These are phyloP conservation scores for Peromyscus melanophrys DNA, from an alignment of 2,797 vertebrate genomes.

Conservation along the genomic window DNA sequence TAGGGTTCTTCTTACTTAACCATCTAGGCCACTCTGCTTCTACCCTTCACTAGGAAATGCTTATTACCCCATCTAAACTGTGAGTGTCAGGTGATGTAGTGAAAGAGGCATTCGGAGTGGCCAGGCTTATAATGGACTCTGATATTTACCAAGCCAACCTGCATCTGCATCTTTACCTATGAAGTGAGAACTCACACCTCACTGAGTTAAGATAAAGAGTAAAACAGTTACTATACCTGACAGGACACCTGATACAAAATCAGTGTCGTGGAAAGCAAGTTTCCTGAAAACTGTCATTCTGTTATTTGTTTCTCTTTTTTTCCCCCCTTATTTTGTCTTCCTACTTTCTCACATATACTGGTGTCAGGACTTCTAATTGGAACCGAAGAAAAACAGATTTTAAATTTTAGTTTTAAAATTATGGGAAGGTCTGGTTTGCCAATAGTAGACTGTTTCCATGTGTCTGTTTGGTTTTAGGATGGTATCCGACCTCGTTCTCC, in stretches of 20 bases:
- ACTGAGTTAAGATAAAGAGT: not conserved
- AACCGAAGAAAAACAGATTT: conserved; percentile 44
- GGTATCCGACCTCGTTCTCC: conserved; percentile 75
- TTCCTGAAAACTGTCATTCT: not conserved
- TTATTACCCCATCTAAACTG: not conserved
- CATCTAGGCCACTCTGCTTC: not conserved
- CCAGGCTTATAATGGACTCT: not conserved
- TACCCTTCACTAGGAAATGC: not conserved
- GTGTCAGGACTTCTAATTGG: not conserved
- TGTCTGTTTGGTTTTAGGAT: conserved; percentile 78
- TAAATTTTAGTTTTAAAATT: conserved; percentile 49
- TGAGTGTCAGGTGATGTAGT: not conserved
- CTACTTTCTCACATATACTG: not conserved
- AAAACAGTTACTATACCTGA: not conserved
- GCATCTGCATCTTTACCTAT: conserved; percentile 47
- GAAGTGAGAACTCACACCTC: conserved; percentile 41
- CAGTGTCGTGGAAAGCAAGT: not conserved
- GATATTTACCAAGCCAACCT: conserved; percentile 27
- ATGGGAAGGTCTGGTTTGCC: conserved; percentile 52
- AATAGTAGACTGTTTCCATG: conserved; percentile 52
- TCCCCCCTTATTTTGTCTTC: not conserved
- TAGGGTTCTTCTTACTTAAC: conserved; percentile 46
- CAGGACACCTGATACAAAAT: not conserved
- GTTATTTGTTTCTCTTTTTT: not conserved
- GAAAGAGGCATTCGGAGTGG: not conserved